A percentile compares a stretch with the other conserved stretches of the same genome.
Evolutionary conservation across 2,888 invertebrate species (phyloP).

Genomic region (Carpatolechia fugitivella): DNA sequence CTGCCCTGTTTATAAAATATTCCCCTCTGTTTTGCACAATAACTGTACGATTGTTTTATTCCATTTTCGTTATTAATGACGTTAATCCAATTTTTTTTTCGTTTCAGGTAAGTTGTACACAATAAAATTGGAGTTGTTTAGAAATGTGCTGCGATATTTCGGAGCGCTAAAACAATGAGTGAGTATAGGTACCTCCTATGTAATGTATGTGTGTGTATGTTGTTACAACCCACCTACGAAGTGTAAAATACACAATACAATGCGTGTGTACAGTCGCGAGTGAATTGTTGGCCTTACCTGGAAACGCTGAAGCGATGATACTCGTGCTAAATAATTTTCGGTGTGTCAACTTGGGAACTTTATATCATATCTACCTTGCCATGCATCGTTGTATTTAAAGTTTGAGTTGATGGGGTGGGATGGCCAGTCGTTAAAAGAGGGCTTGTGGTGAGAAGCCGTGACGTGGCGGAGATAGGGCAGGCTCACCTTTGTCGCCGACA

Average conservation of each 20-base stretch:
- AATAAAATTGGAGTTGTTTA: slow-evolving; percentile 51
- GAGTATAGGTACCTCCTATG: slow-evolving; percentile 12
- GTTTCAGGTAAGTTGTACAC: slow-evolving; percentile 66
- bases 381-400: too few species aligned
- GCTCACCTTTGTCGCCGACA: slow-evolving; percentile 47
- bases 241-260: slow-evolving; percentile 18
- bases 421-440: slow-evolving; percentile 51
- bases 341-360: neutral
- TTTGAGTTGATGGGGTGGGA: slow-evolving; percentile 21
- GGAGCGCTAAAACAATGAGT: slow-evolving; percentile 41
- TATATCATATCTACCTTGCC: neutral
- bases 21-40: slow-evolving; percentile 38
- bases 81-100: slow-evolving; percentile 46
- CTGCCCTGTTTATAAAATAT: slow-evolving; percentile 44
- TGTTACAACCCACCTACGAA: slow-evolving; percentile 17
- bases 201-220: slow-evolving; percentile 4
- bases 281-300: slow-evolving; percentile 32
- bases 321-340: neutral
- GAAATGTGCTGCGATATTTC: slow-evolving; percentile 40
- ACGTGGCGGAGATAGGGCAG: slow-evolving; percentile 56
- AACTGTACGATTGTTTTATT: slow-evolving; percentile 44
- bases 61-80: slow-evolving; percentile 47
- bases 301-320: slow-evolving; percentile 26
- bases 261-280: slow-evolving; percentile 22
- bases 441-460: slow-evolving; percentile 37